Evolutionary conservation across 2,888 invertebrate genomes (phyloP).

Genomic region (Tinea pellionella): DNA sequence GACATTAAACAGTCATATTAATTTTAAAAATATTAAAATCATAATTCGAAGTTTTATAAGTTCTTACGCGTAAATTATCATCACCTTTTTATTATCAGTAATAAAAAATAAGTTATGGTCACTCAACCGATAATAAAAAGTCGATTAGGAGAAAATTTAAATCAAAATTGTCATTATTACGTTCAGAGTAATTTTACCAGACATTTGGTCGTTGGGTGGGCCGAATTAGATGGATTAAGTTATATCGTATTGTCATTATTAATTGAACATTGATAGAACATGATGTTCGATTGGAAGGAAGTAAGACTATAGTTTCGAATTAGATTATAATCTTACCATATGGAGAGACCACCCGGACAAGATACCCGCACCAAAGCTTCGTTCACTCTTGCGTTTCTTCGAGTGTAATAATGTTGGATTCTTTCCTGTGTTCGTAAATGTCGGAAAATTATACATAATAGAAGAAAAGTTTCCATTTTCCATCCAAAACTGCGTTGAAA

Average conservation of each 20-base stretch:
- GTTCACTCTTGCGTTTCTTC: too few relatives aligned
- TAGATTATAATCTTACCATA: slow-evolving; percentile 10
- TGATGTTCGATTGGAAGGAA: slow-evolving; percentile 22
- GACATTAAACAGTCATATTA: not conserved
- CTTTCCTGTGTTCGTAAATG: too few relatives aligned
- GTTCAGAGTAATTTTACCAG: not conserved
- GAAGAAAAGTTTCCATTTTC: too few relatives aligned
- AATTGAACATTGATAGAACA: slow-evolving; percentile 20
- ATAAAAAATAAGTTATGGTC: not conserved
- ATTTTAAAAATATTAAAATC: not conserved
- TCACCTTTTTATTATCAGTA: slow-evolving; percentile 2
- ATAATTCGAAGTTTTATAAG: not conserved
- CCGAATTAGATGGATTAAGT: not conserved
- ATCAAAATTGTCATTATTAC: slow-evolving; percentile 1
- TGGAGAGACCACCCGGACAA: slow-evolving; percentile 4
- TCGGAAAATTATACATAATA: too few relatives aligned
- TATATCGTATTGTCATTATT: slow-evolving; percentile 7
- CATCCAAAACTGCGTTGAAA: too few relatives aligned
- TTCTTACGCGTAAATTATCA: not conserved
- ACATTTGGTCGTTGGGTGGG: not conserved
- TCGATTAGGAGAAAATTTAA: not conserved
- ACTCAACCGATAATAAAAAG: not conserved
- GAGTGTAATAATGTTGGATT: too few relatives aligned
- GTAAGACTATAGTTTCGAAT: not conserved
- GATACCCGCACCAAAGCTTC: not conserved